Evolutionary conservation across 2,797 vertebrate genomes (phyloP).

Genomic region (Adelosebastes latens): DNA sequence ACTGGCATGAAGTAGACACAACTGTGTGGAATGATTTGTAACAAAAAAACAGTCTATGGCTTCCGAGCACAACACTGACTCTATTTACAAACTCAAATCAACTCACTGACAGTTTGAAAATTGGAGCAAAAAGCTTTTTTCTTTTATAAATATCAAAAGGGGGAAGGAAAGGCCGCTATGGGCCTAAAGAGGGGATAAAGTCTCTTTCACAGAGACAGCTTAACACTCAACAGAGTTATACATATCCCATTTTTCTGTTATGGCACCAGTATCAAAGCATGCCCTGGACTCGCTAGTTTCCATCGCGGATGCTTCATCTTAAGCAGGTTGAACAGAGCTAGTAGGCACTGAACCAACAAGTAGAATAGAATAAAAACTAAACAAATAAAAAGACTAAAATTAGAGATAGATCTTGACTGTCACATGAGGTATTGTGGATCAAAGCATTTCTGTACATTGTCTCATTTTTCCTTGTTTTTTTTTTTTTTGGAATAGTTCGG

Average conservation of each 20-base stretch:
- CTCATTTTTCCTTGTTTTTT: constrained; percentile 80
- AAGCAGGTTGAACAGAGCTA: constrained; percentile 79
- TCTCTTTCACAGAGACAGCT: constrained; percentile 85
- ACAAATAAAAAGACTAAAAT: constrained; percentile 77
- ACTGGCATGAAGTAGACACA: constrained; percentile 68
- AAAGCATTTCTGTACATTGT: constrained; percentile 84
- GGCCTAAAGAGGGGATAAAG: constrained; percentile 78
- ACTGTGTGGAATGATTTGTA: constrained; percentile 80
- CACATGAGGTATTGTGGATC: constrained; percentile 97
- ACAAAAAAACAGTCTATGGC: constrained; percentile 81
- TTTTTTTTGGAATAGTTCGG: constrained; percentile 93
- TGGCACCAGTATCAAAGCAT: constrained; percentile 77
- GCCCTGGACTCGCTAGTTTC: constrained; percentile 58
- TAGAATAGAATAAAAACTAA: constrained; percentile 68
- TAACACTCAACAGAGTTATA: constrained; percentile 85
- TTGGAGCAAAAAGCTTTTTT: constrained; percentile 76
- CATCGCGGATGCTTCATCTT: constrained; percentile 75
- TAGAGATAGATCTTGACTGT: constrained; percentile 86
- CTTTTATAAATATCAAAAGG: constrained; percentile 82
- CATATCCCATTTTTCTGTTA: constrained; percentile 77
- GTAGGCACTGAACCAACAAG: constrained; percentile 82
- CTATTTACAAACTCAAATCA: constrained; percentile 78
- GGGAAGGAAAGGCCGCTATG: constrained; percentile 66
- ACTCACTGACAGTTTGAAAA: constrained; percentile 73
- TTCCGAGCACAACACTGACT: constrained; percentile 78